Evolutionary conservation across 2,797 vertebrate genomes (phyloP).

Genomic region (Sarcoramphus papa): DNA sequence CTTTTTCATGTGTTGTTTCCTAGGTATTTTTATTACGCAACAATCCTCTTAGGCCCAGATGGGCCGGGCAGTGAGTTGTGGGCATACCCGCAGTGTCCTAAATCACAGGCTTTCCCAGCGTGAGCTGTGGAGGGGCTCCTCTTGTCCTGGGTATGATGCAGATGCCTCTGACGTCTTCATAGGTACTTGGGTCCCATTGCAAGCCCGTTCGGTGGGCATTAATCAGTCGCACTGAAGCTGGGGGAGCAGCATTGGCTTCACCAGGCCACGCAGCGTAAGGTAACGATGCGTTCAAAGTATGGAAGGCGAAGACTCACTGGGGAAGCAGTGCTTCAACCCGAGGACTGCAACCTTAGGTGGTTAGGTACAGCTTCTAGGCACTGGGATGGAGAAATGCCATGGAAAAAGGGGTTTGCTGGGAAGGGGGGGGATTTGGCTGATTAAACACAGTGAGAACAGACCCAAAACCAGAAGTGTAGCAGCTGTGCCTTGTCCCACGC

Average conservation of each 20-base stretch:
- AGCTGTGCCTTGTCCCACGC: neutral
- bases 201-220: neutral
- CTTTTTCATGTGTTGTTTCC: neutral
- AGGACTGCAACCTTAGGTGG: neutral
- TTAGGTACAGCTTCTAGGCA: neutral
- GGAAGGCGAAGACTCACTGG: neutral
- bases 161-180: neutral
- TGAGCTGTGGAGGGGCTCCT: neutral
- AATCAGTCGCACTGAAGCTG: neutral
- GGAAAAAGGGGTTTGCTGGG: neutral
- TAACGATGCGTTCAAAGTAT: rapidly evolving
- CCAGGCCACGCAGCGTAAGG: rapidly evolving
- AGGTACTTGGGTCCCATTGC: neutral
- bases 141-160: neutral
- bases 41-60: neutral
- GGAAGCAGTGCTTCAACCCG: neutral
- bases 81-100: neutral
- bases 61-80: neutral
- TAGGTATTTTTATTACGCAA: neutral
- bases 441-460: neutral
- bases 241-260: neutral
- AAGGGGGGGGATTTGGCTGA: neutral
- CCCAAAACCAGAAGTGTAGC: neutral
- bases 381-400: neutral
- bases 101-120: neutral